Conservation (phyloP, 2,113 vertebrate genomes). For the Entomyzon cyanotis region DNA sequence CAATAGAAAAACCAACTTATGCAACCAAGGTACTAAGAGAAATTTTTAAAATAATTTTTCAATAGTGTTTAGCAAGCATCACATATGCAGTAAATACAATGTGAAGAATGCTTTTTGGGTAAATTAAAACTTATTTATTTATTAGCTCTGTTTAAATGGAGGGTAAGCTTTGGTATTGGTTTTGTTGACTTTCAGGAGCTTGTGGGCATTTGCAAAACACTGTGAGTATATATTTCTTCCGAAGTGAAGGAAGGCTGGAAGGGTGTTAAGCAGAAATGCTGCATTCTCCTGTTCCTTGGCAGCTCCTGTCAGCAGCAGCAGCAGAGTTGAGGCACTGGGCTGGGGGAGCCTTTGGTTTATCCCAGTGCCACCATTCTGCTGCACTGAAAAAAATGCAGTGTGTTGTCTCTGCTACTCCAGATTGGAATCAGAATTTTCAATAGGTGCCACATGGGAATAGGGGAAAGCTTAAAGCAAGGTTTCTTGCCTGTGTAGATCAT, state of each 20-base stretch:
- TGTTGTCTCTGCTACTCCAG: neutral
- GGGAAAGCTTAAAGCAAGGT: neutral
- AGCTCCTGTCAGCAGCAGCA: neutral
- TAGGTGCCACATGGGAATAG: rapidly evolving
- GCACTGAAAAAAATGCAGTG: rapidly evolving
- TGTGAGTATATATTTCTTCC: neutral
- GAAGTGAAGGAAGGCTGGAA: neutral
- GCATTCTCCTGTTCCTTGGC: neutral
- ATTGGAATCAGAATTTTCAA: neutral
- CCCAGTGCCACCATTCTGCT: neutral
- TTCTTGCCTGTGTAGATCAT: neutral
- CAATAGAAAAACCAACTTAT: slow-evolving; percentile 95
- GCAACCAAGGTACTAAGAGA: slow-evolving; percentile 88
- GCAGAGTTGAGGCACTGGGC: neutral
- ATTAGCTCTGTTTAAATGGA: neutral
- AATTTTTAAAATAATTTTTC: neutral
- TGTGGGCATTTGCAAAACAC: neutral
- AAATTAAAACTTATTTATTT: neutral
- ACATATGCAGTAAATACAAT: neutral
- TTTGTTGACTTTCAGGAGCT: neutral
- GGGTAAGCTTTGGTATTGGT: neutral
- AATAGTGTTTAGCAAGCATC: neutral
- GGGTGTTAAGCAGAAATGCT: neutral
- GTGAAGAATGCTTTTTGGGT: neutral
- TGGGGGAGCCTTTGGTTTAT: neutral